Evolutionary conservation across 2,113 vertebrate species (phyloP).

Genomic region (Chamaea fasciata): DNA sequence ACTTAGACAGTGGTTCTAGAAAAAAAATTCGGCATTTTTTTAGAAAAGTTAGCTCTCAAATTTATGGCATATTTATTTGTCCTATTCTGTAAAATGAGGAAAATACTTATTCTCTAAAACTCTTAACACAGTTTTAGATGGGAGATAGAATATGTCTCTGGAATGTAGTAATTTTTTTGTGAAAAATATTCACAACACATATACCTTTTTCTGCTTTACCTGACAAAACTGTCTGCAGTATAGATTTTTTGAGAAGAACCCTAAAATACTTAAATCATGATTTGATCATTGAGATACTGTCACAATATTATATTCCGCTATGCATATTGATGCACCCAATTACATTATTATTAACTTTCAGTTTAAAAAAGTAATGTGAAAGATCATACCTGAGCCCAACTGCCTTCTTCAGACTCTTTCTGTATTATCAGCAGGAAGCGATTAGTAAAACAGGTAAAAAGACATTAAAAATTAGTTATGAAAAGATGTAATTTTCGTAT

Average conservation of each 20-base stretch:
- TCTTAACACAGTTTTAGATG: neutral
- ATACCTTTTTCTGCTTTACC: neutral
- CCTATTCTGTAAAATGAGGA: neutral
- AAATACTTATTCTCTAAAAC: neutral
- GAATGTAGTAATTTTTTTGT: neutral
- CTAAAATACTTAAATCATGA: neutral
- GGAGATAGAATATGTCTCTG: neutral
- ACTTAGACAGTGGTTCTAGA: neutral
- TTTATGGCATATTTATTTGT: neutral
- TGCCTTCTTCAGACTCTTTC: constrained; percentile 96
- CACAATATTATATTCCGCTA: neutral
- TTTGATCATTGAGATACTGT: neutral
- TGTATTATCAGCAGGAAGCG: constrained; percentile 66
- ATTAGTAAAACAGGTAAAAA: constrained; percentile 61
- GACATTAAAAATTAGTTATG: constrained; percentile 41
- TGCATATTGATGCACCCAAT: neutral
- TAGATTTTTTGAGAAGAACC: neutral
- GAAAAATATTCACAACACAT: neutral
- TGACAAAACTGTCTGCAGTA: neutral
- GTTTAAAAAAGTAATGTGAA: neutral
- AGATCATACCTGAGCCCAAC: constrained; percentile 93
- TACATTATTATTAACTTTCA: neutral
- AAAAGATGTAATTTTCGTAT: neutral
- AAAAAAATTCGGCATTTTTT: neutral
- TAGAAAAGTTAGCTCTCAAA: neutral